Conservation (phyloP, 1,140 invertebrate genomes). For the Frieseomelitta varia region DNA sequence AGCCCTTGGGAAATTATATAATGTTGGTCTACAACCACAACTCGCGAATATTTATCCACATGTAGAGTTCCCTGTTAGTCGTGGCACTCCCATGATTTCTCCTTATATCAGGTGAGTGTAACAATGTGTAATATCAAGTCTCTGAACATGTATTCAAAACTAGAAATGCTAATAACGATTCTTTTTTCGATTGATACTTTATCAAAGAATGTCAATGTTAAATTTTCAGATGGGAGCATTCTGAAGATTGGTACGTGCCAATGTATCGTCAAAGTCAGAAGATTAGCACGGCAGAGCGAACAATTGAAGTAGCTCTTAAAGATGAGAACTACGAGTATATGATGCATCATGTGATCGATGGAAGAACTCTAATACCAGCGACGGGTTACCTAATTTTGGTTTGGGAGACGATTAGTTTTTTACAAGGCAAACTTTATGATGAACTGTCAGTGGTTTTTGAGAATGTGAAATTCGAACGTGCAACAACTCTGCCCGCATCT, state of each 20-base stretch:
- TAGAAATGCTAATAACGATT: no score
- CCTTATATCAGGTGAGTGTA: conserved; percentile 82
- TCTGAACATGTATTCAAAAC: no score
- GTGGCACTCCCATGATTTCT: conserved; percentile 88
- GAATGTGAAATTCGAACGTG: conserved; percentile 91
- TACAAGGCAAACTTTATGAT: conserved; percentile 87
- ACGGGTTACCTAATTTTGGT: conserved; percentile 93
- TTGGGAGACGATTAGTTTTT: conserved; percentile 93
- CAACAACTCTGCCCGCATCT: conserved; percentile 89
- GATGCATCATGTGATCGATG: conserved; percentile 93
- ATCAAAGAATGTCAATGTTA: no score
- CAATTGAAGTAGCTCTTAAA: conserved; percentile 84
- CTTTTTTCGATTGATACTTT: no score
- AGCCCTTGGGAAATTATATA: conserved; percentile 88
- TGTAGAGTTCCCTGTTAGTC: conserved; percentile 87
- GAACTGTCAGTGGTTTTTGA: conserved; percentile 93
- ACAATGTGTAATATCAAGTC: background rate
- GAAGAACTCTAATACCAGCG: conserved; percentile 93
- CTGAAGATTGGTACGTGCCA: conserved; percentile 88
- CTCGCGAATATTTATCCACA: conserved; percentile 84
- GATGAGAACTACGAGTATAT: conserved; percentile 90
- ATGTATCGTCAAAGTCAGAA: conserved; percentile 84
- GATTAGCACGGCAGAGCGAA: conserved; percentile 85
- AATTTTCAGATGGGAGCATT: conserved; percentile 93
- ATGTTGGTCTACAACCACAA: conserved; percentile 85